Evolutionary conservation across 2,888 invertebrate genomes (phyloP).

Genomic region (Parascotia fuliginaria): DNA sequence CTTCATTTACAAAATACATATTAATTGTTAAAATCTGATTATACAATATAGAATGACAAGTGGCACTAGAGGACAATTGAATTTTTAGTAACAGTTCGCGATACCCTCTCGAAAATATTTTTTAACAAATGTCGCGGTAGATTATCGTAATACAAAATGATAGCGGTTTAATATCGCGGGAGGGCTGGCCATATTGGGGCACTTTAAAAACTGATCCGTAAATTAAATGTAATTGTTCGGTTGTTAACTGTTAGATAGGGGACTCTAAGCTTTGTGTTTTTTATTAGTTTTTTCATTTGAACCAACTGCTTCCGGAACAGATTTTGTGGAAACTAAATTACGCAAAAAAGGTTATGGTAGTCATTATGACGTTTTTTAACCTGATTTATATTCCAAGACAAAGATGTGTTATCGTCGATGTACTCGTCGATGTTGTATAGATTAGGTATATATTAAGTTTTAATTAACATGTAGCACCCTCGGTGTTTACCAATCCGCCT

Average conservation of each 20-base stretch:
- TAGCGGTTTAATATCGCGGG: slow-evolving; percentile 61
- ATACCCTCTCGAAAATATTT: slow-evolving; percentile 79
- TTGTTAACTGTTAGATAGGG: slow-evolving; percentile 72
- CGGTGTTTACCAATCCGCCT: too few species aligned
- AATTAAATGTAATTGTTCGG: slow-evolving; percentile 86
- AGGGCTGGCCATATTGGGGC: slow-evolving; percentile 70
- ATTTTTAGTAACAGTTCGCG: slow-evolving; percentile 70
- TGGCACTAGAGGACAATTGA: slow-evolving; percentile 77
- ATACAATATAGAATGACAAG: slow-evolving; percentile 57
- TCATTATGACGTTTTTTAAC: too few species aligned
- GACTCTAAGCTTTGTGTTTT: slow-evolving; percentile 39
- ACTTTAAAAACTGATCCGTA: slow-evolving; percentile 82
- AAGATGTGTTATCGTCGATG: too few species aligned
- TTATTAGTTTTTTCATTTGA: slow-evolving; percentile 28
- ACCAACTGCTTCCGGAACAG: slow-evolving; percentile 22
- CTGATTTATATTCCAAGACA: too few species aligned
- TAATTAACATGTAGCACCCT: too few species aligned
- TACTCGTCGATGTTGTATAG: too few species aligned
- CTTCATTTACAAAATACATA: slow-evolving; percentile 12
- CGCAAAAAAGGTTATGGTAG: not conserved
- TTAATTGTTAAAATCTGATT: slow-evolving; percentile 29
- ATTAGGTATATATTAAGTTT: too few species aligned
- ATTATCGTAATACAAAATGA: slow-evolving; percentile 61
- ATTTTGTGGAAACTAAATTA: slow-evolving; percentile 5
- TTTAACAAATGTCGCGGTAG: slow-evolving; percentile 83